These are phyloP conservation scores for Onychostruthus taczanowskii DNA, from an alignment of 2,113 vertebrate species.

Conservation along the genomic window DNA sequence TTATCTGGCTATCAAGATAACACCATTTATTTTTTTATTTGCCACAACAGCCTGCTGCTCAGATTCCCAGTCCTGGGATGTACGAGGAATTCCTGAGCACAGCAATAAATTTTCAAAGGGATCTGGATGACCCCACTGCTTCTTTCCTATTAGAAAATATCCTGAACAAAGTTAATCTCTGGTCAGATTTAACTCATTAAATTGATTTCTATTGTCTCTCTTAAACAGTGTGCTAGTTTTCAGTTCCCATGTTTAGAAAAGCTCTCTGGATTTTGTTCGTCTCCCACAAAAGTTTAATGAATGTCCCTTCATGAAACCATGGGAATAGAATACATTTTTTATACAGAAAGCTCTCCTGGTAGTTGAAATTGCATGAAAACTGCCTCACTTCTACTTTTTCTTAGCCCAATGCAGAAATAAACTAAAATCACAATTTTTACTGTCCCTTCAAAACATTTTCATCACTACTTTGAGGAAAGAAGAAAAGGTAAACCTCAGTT, in stretches of 20 bases:
- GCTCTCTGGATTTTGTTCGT: background rate
- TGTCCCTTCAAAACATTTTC: background rate
- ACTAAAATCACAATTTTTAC: background rate
- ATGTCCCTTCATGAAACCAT: background rate
- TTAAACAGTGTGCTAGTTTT: background rate
- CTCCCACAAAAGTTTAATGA: background rate
- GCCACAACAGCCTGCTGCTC: slow-evolving; percentile 69
- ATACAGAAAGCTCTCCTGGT: background rate
- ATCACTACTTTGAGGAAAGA: background rate
- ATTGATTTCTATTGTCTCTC: slow-evolving; percentile 1
- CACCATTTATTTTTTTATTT: slow-evolving; percentile 74
- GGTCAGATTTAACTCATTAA: slow-evolving; percentile 35
- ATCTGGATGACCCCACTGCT: slow-evolving; percentile 37
- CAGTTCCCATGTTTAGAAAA: background rate
- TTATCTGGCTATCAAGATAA: slow-evolving; percentile 95
- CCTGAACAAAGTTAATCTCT: background rate
- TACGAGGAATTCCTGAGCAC: slow-evolving; percentile 82
- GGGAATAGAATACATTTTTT: background rate
- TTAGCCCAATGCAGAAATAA: background rate
- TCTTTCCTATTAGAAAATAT: slow-evolving; percentile 25
- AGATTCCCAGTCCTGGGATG: slow-evolving; percentile 79
- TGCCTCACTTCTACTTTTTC: background rate
- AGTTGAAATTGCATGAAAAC: background rate
- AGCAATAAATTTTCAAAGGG: slow-evolving; percentile 83
- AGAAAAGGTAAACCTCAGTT: background rate